Conservation (phyloP, 1,140 invertebrate species). For the Limonius californicus region DNA sequence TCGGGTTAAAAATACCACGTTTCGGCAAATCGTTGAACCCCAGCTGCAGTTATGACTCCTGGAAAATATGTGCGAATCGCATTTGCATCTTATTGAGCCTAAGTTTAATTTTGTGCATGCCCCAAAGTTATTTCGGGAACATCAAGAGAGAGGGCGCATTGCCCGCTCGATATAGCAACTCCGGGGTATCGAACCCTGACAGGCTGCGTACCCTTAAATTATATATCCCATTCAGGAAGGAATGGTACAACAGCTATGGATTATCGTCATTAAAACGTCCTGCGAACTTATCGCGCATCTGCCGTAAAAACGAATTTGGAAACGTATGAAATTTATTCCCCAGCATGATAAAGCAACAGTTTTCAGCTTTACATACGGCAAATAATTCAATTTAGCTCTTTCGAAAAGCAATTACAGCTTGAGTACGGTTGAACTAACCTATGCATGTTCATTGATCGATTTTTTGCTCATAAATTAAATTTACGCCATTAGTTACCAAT, state of each 20-base stretch:
- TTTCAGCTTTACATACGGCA: no score
- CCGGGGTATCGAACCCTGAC: constrained; percentile 19
- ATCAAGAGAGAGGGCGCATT: constrained; percentile 13
- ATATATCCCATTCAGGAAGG: constrained; percentile 1
- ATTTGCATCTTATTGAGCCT: constrained; percentile 12
- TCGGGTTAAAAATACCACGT: background rate
- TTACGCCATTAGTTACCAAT: no score
- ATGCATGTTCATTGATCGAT: no score
- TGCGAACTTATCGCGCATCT: no score
- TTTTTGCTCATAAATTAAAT: no score
- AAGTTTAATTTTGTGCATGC: constrained; percentile 11
- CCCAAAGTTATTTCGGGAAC: constrained; percentile 5
- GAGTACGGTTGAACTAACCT: no score
- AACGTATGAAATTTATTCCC: no score
- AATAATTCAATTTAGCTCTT: no score
- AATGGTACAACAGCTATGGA: background rate
- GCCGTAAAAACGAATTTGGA: no score
- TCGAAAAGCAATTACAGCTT: no score
- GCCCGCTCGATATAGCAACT: constrained; percentile 20
- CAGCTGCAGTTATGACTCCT: constrained; percentile 1
- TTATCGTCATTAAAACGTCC: no score
- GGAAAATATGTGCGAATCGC: constrained; percentile 3
- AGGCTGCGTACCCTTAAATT: constrained; percentile 11
- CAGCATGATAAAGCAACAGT: no score
- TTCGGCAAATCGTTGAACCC: background rate